phyloP scores from a whole-genome alignment of 92 coral and sea anemone genomes.

The Metridium senile region DNA sequence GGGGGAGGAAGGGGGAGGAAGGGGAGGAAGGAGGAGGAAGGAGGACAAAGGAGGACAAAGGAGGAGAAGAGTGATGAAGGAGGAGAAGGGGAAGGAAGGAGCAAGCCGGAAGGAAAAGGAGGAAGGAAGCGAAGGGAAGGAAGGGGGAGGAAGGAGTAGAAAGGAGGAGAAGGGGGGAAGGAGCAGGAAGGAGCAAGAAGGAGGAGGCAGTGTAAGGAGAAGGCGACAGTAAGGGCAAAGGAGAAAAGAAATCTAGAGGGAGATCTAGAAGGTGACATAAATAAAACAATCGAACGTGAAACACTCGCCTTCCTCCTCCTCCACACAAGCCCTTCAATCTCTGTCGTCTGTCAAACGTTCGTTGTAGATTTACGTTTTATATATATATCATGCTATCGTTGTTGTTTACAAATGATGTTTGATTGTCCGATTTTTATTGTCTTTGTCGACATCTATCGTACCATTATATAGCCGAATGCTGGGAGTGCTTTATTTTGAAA shows the following conservation, averaged over 20 bases:
- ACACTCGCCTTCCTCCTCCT: too few relatives aligned
- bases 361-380: too few relatives aligned
- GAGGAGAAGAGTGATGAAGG: background rate
- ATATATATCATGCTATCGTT: too few relatives aligned
- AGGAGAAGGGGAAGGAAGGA: background rate
- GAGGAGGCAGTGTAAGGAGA: background rate
- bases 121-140: background rate
- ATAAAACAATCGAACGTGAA: too few relatives aligned
- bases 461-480: constrained; percentile 27
- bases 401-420: too few relatives aligned
- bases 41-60: background rate
- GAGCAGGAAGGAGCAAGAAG: background rate
- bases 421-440: too few relatives aligned
- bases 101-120: background rate
- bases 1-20: background rate
- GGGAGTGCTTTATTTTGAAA: background rate
- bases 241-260: background rate
- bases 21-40: background rate
- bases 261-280: background rate
- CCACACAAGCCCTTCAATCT: too few relatives aligned
- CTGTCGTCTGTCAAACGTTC: too few relatives aligned
- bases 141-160: background rate
- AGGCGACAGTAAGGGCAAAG: background rate
- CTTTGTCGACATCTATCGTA: background rate
- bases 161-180: background rate